phyloP scores from a whole-genome alignment of 2,797 vertebrate species.

The Cetoscarus ocellatus region DNA sequence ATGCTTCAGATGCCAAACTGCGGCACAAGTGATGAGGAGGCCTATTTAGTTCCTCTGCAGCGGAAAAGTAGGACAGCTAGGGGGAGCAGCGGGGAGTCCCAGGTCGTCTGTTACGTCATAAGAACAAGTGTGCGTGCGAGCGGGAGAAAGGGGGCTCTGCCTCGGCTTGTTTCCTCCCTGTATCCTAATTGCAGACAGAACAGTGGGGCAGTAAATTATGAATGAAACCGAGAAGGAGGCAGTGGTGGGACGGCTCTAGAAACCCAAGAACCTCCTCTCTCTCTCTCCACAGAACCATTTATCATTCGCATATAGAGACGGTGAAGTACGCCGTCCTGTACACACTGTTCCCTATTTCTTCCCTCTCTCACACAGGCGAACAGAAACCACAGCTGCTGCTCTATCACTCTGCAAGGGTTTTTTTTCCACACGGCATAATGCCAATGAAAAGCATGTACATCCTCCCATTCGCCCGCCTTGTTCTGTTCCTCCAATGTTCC shows the following conservation, averaged over 20 bases:
- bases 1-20: conserved; percentile 24
- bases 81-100: conserved; percentile 50
- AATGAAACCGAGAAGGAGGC: conserved; percentile 55
- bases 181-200: conserved; percentile 41
- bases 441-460: conserved; percentile 11
- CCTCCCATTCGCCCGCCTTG: neutral
- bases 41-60: conserved; percentile 31
- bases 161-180: conserved; percentile 30
- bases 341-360: conserved; percentile 45
- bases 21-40: conserved; percentile 35
- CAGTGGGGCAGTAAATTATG: conserved; percentile 61
- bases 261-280: neutral
- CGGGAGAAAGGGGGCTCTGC: conserved; percentile 14
- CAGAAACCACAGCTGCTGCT: conserved; percentile 61
- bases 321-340: conserved; percentile 22
- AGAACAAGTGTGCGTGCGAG: conserved; percentile 27
- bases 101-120: conserved; percentile 28
- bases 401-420: conserved; percentile 31
- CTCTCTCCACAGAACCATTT: neutral
- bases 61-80: conserved; percentile 68
- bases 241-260: conserved; percentile 7
- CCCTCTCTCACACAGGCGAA: conserved; percentile 12
- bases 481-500: conserved; percentile 13
- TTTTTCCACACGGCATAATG: conserved; percentile 4
- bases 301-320: conserved; percentile 4